Base-by-base conservation (phyloP, 1,140 invertebrate genomes). In the Diuraphis noxia region DNA sequence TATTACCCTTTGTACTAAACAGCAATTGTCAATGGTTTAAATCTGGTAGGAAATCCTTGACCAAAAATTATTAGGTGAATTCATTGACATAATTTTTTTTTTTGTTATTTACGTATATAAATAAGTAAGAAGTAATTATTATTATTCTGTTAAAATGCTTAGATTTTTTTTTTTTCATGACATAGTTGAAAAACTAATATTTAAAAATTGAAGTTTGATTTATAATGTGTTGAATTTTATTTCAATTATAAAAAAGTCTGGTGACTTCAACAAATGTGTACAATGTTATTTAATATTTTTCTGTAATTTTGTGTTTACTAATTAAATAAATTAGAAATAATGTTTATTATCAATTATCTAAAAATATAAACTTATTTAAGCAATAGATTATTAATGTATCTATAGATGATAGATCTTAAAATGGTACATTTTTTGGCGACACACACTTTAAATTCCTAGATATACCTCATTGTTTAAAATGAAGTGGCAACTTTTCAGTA, bases 1-100 rank as follows among this genome's bases (percentile, higher is more conserved):
- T 92, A 82, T 43, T 89, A 10, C 92, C 92, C 38, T 87, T 72
- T 88, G 87, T 92, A n/a, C 77, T 92, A 38, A 79, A 91, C 25
- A 46, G n/a, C 30, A 91, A 77, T 49, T 36, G 10, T 52, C 77
- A 52, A 1, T 38, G 89, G 89, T 81, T 52, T 38, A 91, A 91
- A 91, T 81, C 89, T 34, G 43, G 77, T 91, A 91, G 77, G 25
- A 82, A 38, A 88, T 2, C 30, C 0, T 56, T 2, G 52, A 87
- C 38, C 38, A 30, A 40, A 87, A 87, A 34, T 40, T 87, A 52
- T 40, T 87, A 88, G 4, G n/a, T 84, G 10, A n/a, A 38, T 40
- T 40, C 36, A 43, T 19, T 34, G 23, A 86, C 46, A 38, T 3
- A 52, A 23, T 46, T n/a, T 46, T n/a, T 85, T 52, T 43, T 52